Evolutionary conservation across 1,140 invertebrate species (phyloP).

Genomic region (Ceratina japonica): DNA sequence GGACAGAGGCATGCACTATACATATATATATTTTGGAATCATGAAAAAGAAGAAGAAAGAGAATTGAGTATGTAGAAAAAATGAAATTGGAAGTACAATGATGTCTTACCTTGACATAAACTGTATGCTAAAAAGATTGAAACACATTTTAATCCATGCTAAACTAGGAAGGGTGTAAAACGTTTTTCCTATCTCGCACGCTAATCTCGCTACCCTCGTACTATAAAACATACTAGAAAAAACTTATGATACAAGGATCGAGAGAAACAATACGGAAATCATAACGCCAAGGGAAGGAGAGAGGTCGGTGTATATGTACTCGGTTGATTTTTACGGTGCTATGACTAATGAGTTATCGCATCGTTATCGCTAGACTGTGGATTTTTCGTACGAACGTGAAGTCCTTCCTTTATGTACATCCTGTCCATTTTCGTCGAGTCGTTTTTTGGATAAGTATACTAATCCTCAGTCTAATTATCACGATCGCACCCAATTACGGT

Average conservation of each 20-base stretch:
- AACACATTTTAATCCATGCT: constrained; percentile 76
- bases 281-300: constrained; percentile 3
- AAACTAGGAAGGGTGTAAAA: constrained; percentile 47
- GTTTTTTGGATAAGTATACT: not conserved
- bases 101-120: constrained; percentile 80
- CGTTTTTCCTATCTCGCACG: not conserved
- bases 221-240: not conserved
- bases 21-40: constrained; percentile 18
- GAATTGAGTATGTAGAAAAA: not conserved
- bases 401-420: too few relatives aligned
- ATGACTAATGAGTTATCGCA: too few relatives aligned
- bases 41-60: constrained; percentile 11
- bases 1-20: constrained; percentile 50
- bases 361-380: not conserved
- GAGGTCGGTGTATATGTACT: not conserved
- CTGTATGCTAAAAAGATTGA: constrained; percentile 80
- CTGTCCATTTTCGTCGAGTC: too few relatives aligned
- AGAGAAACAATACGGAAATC: constrained; percentile 9
- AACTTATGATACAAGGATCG: not conserved
- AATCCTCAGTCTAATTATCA: not conserved
- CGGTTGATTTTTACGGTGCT: too few relatives aligned
- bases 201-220: not conserved
- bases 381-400: too few relatives aligned
- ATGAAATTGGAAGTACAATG: constrained; percentile 59
- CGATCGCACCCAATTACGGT: constrained; percentile 2